Evolutionary conservation across 1,140 invertebrate genomes (phyloP).

Genomic region (Eurosta solidaginis): DNA sequence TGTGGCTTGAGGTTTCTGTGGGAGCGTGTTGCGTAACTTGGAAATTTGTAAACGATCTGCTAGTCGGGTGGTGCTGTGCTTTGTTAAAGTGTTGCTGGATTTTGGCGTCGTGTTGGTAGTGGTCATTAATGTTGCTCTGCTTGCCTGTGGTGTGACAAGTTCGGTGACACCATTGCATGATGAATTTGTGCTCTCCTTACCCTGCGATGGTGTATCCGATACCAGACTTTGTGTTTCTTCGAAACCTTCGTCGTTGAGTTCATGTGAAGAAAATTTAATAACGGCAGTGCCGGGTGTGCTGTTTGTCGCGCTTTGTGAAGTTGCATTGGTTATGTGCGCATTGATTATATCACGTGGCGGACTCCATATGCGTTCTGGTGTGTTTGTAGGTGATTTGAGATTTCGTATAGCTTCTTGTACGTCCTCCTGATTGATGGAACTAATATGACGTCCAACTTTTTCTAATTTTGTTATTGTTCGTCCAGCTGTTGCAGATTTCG

Average conservation of each 20-base stretch:
- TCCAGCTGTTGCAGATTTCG: slow-evolving; percentile 25
- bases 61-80: slow-evolving; percentile 47
- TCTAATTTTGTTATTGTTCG: slow-evolving; percentile 60
- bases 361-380: slow-evolving; percentile 64
- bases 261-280: slow-evolving; percentile 61
- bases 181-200: slow-evolving; percentile 65
- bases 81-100: slow-evolving; percentile 29
- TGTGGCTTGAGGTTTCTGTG: slow-evolving; percentile 29
- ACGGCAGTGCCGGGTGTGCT: neutral
- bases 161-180: slow-evolving; percentile 66
- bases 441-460: slow-evolving; percentile 60
- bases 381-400: slow-evolving; percentile 65
- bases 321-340: slow-evolving; percentile 35
- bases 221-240: slow-evolving; percentile 86
- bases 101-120: slow-evolving; percentile 11
- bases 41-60: slow-evolving; percentile 50
- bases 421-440: slow-evolving; percentile 69
- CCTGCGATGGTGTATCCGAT: slow-evolving; percentile 81
- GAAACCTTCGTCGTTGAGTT: slow-evolving; percentile 85
- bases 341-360: slow-evolving; percentile 55
- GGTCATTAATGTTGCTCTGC: neutral
- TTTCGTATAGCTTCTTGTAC: slow-evolving; percentile 67
- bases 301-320: slow-evolving; percentile 41
- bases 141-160: slow-evolving; percentile 21
- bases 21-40: slow-evolving; percentile 39